Percentiles rank a stretch among this genome's conserved stretches.
These are phyloP conservation scores for Buathra laborator DNA, from an alignment of 2,888 invertebrate species.

Conservation along the genomic window DNA sequence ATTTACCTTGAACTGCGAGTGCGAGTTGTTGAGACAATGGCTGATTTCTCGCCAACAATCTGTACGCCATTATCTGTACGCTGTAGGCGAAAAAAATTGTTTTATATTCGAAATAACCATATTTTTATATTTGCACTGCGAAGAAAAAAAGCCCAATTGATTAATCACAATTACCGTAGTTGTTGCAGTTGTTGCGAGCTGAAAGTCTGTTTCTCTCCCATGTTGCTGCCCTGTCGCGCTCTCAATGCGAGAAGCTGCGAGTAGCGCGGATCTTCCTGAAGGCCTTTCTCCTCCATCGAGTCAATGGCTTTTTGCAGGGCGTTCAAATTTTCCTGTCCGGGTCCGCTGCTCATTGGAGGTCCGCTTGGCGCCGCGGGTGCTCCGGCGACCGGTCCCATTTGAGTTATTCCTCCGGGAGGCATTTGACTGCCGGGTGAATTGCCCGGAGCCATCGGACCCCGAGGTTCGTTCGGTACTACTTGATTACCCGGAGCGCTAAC, in stretches of 20 bases:
- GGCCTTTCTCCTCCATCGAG: constrained; percentile 97
- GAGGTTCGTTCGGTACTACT: constrained; percentile 49
- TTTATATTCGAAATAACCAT: background rate
- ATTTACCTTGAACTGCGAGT: constrained; percentile 89
- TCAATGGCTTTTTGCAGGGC: constrained; percentile 96
- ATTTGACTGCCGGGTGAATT: constrained; percentile 71
- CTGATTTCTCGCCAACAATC: constrained; percentile 96
- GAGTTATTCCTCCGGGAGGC: constrained; percentile 73
- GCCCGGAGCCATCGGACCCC: constrained; percentile 71
- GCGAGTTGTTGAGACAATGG: constrained; percentile 93
- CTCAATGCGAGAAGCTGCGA: constrained; percentile 94
- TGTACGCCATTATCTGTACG: constrained; percentile 97
- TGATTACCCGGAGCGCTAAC: constrained; percentile 59
- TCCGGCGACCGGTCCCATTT: constrained; percentile 82
- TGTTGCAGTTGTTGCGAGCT: constrained; percentile 94
- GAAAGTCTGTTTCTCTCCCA: constrained; percentile 89
- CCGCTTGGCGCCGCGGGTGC: constrained; percentile 64
- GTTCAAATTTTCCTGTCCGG: constrained; percentile 93
- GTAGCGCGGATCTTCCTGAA: constrained; percentile 97
- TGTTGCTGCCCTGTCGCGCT: constrained; percentile 89
- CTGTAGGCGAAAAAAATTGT: constrained; percentile 81
- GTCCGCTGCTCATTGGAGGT: constrained; percentile 59
- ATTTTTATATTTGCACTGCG: background rate
- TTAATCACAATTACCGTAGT: constrained; percentile 87
- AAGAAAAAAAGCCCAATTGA: background rate